Evolutionary conservation across 2,888 invertebrate genomes (phyloP), one percentile per base, ranked within the genome.

Genomic region (Campoplex capitator): DNA sequence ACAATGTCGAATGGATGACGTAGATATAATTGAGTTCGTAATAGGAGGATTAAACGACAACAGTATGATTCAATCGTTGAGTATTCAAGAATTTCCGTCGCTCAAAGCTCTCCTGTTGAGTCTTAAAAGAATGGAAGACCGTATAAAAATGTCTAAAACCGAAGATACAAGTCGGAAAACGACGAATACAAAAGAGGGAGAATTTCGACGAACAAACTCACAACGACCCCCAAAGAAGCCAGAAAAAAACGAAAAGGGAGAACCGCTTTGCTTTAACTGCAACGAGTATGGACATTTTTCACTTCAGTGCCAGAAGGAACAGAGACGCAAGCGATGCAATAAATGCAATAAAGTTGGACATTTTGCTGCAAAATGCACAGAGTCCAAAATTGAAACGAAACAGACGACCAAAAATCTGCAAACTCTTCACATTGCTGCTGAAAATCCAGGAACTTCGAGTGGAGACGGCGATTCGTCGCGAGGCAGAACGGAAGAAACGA

Each of bases 91-190:
- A 28, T 77, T 83, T 42, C 62, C 76, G 48, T 83, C 71, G 18
- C 83, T 77, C n/a, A 83, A 83, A 62, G 76, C 45, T 62, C 45
- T 83, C 13, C 28, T 83, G 28, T 56, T 83, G 28, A 76, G 62
- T 62, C 83, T 76, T 16, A 83, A 71, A 62, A 71, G 76, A 58
- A 83, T 83, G 62, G 71, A 83, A 38, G 83, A 77, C 38, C 76
- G 71, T 13, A 51, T 76, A 16, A 71, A 71, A 62, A 38, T 18
- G 2, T 11, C 76, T 16, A 76, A 77, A 62, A 6, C 28, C 6
- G 83, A 83, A 71, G 70, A 35, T 23, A 42, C 70, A 38, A 35
- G 70, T 13, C 48, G 62, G 62, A 62, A 79, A 45, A 54, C 9
- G 16, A 32, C 67, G 2, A 35, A 23, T 16, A 23, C 68, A 48